Base-by-base conservation (phyloP, 2,797 vertebrate species). In the Astyanax mexicanus region DNA sequence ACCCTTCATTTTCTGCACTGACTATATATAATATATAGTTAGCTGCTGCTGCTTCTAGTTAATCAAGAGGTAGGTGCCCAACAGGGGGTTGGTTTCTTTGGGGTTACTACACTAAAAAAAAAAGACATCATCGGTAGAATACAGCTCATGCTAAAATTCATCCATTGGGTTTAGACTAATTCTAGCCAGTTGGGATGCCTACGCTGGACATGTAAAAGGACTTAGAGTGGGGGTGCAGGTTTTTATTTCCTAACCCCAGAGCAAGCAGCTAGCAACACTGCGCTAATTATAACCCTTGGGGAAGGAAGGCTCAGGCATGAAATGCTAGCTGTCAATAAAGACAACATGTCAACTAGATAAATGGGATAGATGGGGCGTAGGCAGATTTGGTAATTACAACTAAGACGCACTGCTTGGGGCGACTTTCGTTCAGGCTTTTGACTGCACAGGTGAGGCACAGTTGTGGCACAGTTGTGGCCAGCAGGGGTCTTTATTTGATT, bases 71-170 rank as follows among this genome's bases (percentile, higher is more conserved):
- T n/a, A 12, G 54, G 15, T 49, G 23, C 27, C 37, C 44, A 38
- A 66, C 68, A 52, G 32, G 17, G n/a, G n/a, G n/a, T n/a, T n/a
- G 66, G 11, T 55, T 61, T 11, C 9, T 64, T n/a, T 44, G 44
- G 19, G 32, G 1, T 11, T n/a, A 55, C 42, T 12, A 47, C 54
- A 55, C 32, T 4, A 11, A 71, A 19, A 69, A 84, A 81, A 73
- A 68, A 86, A 75, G 60, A 49, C 68, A 62, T 25, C 55, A 58
- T 44, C 55, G 47, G 51, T 47, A 62, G 37, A 72, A 52, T 40
- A 40, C 40, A 38, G 27, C 52, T 21, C 69, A 35, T 44, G 52
- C 4, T 44, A n/a, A 45, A 29, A 27, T 58, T 40, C 68, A 64
- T 71, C 69, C 40, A 9, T 21, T 55, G 19, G n/a, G 47, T 32